Evolutionary conservation across 2,113 vertebrate genomes (phyloP), one percentile per base, ranked within the genome.

Genomic region (Phyllopteryx taeniolatus): DNA sequence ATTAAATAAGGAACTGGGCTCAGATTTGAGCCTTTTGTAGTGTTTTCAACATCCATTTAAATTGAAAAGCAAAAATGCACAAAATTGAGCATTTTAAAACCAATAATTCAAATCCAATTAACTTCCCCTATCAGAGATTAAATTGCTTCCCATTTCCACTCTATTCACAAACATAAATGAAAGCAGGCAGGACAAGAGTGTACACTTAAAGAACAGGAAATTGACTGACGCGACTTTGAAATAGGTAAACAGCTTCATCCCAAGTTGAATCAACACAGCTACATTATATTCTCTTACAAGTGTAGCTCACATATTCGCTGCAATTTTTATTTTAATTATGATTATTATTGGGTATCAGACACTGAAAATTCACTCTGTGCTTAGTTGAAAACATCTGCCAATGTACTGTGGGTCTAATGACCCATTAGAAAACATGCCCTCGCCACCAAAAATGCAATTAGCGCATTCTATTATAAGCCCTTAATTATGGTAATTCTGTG

Each of bases 381-480:
- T 86, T 73, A 72, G 82, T 79, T 80, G 81, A 83, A 91, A 93
- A 93, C 91, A 93, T 93, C 90, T 92, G 93, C 89, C 90, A 90
- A 90, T 91, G 85, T 88, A 88, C 89, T 84, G 83, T 77, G 81
- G 77, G 77, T 74, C 89, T 93, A 93, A 94, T 93, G 89, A 94
- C 90, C 89, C 89, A 92, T 92, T 92, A 91, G 81, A 80, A 89
- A 91, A 92, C 91, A 92, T 92, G 91, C 89, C 89, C 92, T 91
- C 46, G 87, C 87, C 89, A 91, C 86, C 90, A 91, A 93, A 94
- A 93, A 94, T 90, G 88, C 90, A 93, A 94, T 93, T 94, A 94
- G 90, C 87, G 90, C 91, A 92, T 93, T 91, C 91, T 90, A 89
- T 91, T 88, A 91, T 91, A 90, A 92, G 85, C 91, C 90, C 84